Percentiles rank a stretch among this genome's conserved stretches.
Evolutionary conservation across 2,888 invertebrate species (phyloP).

Genomic region (Dolichopus griseipennis): DNA sequence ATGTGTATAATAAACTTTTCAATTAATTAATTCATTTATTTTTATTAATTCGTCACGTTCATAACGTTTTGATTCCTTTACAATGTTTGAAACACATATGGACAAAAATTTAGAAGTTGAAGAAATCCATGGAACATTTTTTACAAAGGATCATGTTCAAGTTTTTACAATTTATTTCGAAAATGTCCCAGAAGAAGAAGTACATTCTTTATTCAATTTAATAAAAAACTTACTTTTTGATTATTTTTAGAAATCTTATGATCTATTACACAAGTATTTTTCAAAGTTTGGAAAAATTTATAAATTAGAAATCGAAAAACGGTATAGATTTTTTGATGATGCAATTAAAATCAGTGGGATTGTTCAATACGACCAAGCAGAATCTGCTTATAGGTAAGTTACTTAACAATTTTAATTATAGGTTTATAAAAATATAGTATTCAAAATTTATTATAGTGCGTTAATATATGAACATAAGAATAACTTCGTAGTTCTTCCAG

Average conservation of each 20-base stretch:
- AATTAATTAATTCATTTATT: too few species aligned
- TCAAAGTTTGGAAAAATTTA: not conserved
- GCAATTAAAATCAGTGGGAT: not conserved
- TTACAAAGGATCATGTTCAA: not conserved
- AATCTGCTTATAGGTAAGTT: not conserved
- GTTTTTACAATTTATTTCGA: not conserved
- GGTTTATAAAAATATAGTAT: too few species aligned
- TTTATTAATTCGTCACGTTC: too few species aligned
- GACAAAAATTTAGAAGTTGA: not conserved
- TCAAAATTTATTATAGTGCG: not conserved
- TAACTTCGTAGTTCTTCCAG: not conserved
- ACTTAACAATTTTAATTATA: not conserved
- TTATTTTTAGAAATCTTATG: not conserved
- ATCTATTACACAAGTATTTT: not conserved
- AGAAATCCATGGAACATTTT: not conserved
- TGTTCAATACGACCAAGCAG: not conserved
- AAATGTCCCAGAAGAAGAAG: not conserved
- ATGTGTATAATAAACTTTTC: too few species aligned
- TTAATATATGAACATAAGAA: not conserved
- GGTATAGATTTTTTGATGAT: not conserved
- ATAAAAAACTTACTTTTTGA: not conserved
- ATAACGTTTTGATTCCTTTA: too few species aligned
- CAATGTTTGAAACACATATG: not conserved
- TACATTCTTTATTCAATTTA: not conserved
- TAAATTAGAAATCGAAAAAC: not conserved